phyloP scores from a whole-genome alignment of 1,140 invertebrate species.

The Andrena cerasifolii region DNA sequence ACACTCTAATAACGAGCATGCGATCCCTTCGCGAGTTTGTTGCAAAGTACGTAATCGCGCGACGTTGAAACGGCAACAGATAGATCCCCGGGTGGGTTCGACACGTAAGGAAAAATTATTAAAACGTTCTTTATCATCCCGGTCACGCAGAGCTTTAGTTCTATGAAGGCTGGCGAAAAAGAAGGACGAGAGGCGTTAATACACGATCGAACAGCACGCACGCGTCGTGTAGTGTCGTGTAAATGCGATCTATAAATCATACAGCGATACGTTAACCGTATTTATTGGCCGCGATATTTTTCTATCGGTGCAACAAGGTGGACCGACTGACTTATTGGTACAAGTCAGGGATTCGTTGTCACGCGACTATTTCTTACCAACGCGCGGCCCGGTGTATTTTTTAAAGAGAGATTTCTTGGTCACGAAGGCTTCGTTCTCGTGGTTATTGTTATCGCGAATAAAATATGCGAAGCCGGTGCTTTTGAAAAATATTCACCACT shows the following conservation, averaged over 20 bases:
- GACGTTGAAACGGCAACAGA: neutral
- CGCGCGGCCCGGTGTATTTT: neutral
- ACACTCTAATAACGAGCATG: neutral
- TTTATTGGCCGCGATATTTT: conserved; percentile 30
- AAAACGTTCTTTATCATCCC: conserved; percentile 26
- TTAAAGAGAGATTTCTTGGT: neutral
- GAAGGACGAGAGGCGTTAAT: conserved; percentile 33
- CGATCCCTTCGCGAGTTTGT: neutral
- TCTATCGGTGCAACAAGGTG: conserved; percentile 29
- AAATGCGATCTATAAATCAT: conserved; percentile 49
- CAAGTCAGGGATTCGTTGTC: conserved; percentile 35
- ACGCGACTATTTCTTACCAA: conserved; percentile 33
- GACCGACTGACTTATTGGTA: conserved; percentile 37
- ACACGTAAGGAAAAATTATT: conserved; percentile 29
- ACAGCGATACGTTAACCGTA: conserved; percentile 3
- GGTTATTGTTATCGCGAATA: too few species aligned
- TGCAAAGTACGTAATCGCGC: too few species aligned
- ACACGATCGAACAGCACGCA: conserved; percentile 46
- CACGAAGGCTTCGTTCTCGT: neutral
- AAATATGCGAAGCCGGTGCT: too few species aligned
- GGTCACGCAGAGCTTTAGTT: conserved; percentile 15
- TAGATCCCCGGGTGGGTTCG: neutral
- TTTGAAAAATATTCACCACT: too few species aligned
- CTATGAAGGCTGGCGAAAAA: neutral
- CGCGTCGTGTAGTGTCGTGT: conserved; percentile 35